Evolutionary conservation across 2,888 invertebrate species (phyloP), one percentile per base, ranked within the genome.

Genomic region (Lathronympha strigana): DNA sequence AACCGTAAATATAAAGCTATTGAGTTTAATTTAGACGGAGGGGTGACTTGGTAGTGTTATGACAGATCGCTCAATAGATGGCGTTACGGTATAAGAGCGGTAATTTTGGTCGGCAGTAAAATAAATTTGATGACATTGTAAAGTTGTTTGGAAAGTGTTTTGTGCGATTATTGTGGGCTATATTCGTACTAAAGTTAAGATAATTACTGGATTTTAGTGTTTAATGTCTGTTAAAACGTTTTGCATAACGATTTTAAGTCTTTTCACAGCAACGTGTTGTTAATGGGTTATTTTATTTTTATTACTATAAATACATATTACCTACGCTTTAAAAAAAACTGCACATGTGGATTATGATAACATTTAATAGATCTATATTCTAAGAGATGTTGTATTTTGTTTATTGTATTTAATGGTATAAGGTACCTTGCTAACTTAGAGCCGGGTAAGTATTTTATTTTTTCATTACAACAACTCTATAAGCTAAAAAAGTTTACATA

Each of bases 11-110:
- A 43, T 67, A 71, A 67, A 9, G 66, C 28, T 11, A 74, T 88
- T 88, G 80, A 82, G 84, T 74, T 73, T 80, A 78, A 82, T 86
- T 76, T 72, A 68, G 75, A 69, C 72, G 63, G 72, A 70, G 67
- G 71, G 70, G 68, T 62, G 58, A 33, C 54, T 43, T 53, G 57
- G 69, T 67, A 67, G 69, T 75, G 77, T 76, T 78, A 70, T 74
- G 71, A 73, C 70, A 72, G 71, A 69, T 75, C 72, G 54, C 67
- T 69, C 76, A 76, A 76, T 66, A 68, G 68, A 68, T 68, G 66
- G 60, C 66, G 66, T 54, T 38, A 61, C 31, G 54, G 61, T 60
- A 61, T 66, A 54, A 36, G 45, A 54, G 66, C 53, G 64, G 58
- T 66, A 66, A 60, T 61, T 60, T 51, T 64, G 64, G 51, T 38